Percentiles rank a stretch among this genome's conserved stretches.
phyloP scores from a whole-genome alignment of 2,113 vertebrate genomes.

The Siphamia tubifer region DNA sequence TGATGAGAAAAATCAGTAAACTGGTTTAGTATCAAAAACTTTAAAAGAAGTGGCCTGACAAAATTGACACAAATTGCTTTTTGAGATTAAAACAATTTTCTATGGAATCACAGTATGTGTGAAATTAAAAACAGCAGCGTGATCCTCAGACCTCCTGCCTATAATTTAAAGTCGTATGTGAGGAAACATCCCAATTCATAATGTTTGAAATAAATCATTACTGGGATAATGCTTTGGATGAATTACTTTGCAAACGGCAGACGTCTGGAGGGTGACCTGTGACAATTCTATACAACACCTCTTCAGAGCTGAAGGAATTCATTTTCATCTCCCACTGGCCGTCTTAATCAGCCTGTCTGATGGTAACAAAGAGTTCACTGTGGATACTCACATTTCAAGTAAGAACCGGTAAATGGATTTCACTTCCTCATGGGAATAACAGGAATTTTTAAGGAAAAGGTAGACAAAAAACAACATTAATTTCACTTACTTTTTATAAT shows the following conservation, averaged over 20 bases:
- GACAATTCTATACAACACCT: constrained; percentile 75
- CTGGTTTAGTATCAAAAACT: background rate
- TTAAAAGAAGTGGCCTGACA: background rate
- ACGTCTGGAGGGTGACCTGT: constrained; percentile 75
- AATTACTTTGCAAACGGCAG: constrained; percentile 79
- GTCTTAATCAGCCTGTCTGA: constrained; percentile 81
- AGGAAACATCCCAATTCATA: constrained; percentile 81
- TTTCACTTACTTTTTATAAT: background rate
- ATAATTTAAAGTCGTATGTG: constrained; percentile 75
- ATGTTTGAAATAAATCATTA: constrained; percentile 79
- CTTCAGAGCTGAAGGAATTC: constrained; percentile 77
- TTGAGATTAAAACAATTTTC: constrained; percentile 63
- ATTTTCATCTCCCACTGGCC: constrained; percentile 81
- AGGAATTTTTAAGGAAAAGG: constrained; percentile 2
- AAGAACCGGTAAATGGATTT: constrained; percentile 33
- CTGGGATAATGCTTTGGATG: constrained; percentile 78
- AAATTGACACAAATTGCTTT: constrained; percentile 30
- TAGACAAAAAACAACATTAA: constrained; percentile 4
- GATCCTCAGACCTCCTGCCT: constrained; percentile 70
- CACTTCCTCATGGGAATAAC: constrained; percentile 3
- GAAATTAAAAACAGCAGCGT: constrained; percentile 59
- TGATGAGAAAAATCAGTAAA: background rate
- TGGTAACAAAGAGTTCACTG: constrained; percentile 79
- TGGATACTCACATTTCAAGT: constrained; percentile 64
- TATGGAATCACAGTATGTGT: constrained; percentile 26